A percentile compares a stretch with the other conserved stretches of the same genome.
Conservation (phyloP, 2,797 vertebrate genomes). For the Paguma larvata region DNA sequence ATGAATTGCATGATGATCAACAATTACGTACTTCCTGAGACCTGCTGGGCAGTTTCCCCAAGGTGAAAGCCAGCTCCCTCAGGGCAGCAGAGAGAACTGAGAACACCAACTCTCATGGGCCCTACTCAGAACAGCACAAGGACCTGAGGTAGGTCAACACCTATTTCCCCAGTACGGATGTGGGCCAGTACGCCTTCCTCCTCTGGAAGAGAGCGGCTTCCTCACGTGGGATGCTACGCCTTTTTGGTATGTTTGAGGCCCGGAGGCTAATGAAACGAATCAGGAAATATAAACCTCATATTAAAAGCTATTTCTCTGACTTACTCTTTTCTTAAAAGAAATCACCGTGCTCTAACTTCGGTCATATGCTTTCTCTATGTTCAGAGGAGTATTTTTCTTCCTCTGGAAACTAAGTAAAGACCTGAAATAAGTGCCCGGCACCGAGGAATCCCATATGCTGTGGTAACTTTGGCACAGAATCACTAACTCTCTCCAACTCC, state of each 20-base stretch:
- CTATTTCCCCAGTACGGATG: constrained; percentile 43
- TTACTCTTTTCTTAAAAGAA: constrained; percentile 68
- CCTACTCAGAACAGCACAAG: neutral
- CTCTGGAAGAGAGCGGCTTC: constrained; percentile 27
- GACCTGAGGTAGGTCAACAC: neutral
- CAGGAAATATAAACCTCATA: constrained; percentile 64
- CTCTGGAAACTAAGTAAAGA: constrained; percentile 58
- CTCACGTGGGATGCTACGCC: neutral
- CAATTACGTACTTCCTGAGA: neutral
- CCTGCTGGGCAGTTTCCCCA: neutral
- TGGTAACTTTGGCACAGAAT: constrained; percentile 60
- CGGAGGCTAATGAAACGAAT: constrained; percentile 68
- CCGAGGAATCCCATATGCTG: constrained; percentile 57
- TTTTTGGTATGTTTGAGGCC: constrained; percentile 54
- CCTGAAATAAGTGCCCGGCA: constrained; percentile 64
- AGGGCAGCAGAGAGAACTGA: no score
- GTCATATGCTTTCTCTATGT: constrained; percentile 66
- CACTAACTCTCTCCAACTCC: constrained; percentile 64
- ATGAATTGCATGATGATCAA: neutral
- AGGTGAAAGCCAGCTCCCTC: neutral
- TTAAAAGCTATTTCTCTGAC: constrained; percentile 69
- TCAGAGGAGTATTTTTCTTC: constrained; percentile 67
- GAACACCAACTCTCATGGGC: neutral
- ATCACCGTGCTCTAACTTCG: constrained; percentile 22
- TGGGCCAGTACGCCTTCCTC: neutral